A percentile compares a stretch with the other conserved stretches of the same genome.
These are phyloP conservation scores for Palythoa heliodiscus DNA, from an alignment of 92 coral and sea anemone genomes.

Conservation along the genomic window DNA sequence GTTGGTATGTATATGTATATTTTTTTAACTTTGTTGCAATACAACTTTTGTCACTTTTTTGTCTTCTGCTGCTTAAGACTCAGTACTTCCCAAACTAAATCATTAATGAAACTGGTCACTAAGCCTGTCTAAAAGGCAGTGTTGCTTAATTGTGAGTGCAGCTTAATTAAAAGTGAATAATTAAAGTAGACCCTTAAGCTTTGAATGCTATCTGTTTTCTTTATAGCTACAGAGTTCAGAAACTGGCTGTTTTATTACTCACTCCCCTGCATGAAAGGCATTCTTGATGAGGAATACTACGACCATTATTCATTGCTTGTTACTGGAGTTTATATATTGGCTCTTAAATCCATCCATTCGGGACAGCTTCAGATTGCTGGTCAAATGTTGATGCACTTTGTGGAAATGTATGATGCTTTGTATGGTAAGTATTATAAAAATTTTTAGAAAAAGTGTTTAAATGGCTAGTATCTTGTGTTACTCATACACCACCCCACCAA, in stretches of 20 bases:
- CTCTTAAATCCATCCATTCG: background rate
- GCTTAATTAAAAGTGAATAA: no score
- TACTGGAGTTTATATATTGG: background rate
- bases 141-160: no score
- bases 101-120: no score
- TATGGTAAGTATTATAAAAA: slow-evolving; percentile 8
- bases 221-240: slow-evolving; percentile 53
- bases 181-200: no score
- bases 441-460: background rate
- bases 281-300: slow-evolving; percentile 47
- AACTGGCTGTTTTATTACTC: slow-evolving; percentile 56
- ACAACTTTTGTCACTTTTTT: no score
- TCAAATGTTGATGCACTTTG: slow-evolving; percentile 11
- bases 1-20: no score
- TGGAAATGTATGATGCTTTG: slow-evolving; percentile 15
- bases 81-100: no score
- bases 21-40: no score
- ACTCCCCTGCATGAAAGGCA: slow-evolving; percentile 57
- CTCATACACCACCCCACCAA: background rate
- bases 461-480: background rate
- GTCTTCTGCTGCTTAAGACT: no score
- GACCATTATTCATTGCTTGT: slow-evolving; percentile 55
- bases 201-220: background rate
- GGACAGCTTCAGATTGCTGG: slow-evolving; percentile 3
- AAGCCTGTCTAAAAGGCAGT: no score